Conservation (phyloP, 2,113 vertebrate genomes). For the Triplophysa dalaica region DNA sequence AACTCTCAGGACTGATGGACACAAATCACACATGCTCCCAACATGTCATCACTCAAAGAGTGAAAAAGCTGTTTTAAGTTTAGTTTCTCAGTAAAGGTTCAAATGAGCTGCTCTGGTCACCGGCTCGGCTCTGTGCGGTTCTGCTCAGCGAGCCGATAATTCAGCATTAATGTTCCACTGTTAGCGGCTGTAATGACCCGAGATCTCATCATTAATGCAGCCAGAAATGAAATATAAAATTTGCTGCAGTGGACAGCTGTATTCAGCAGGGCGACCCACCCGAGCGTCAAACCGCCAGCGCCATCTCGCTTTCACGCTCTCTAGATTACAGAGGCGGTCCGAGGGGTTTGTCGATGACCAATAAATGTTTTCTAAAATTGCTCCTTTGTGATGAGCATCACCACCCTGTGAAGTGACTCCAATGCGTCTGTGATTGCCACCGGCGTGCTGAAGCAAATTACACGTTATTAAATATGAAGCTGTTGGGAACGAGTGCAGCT, state of each 20-base stretch:
- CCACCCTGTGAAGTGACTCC: conserved; percentile 15
- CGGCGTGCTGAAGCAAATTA: not conserved
- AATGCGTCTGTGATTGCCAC: conserved; percentile 12
- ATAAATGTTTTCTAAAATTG: not conserved
- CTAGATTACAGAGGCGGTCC: conserved; percentile 6
- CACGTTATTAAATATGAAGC: conserved; percentile 18
- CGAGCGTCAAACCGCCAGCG: not conserved
- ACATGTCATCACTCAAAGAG: too few species aligned
- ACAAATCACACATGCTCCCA: too few species aligned
- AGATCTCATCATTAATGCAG: conserved; percentile 65
- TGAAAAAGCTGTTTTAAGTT: too few species aligned
- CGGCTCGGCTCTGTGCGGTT: conserved; percentile 59
- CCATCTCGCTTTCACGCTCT: conserved; percentile 4
- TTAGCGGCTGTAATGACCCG: conserved; percentile 73
- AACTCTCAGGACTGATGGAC: too few species aligned
- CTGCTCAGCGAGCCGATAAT: conserved; percentile 69
- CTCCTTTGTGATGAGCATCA: conserved; percentile 10
- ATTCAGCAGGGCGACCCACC: conserved; percentile 11
- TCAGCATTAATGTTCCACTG: conserved; percentile 65
- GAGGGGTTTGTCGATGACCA: conserved; percentile 8
- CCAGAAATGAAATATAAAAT: conserved; percentile 67
- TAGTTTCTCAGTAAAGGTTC: not conserved
- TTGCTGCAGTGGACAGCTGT: conserved; percentile 21
- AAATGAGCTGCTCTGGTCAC: not conserved
- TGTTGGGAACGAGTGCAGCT: not conserved